A percentile compares a stretch with the other conserved stretches of the same genome.
Evolutionary conservation across 2,888 invertebrate species (phyloP).

Genomic region (Microdon myrmicae): DNA sequence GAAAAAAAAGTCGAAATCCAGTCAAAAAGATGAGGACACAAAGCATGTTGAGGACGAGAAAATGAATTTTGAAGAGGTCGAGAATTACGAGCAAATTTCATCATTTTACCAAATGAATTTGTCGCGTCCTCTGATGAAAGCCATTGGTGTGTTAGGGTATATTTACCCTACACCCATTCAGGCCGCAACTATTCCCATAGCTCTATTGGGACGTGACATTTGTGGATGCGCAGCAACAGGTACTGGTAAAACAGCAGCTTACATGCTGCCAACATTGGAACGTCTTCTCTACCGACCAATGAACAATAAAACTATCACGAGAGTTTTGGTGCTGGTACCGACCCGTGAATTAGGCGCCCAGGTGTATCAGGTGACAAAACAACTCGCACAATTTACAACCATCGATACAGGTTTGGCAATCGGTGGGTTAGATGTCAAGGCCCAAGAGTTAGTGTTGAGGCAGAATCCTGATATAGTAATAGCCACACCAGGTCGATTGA

Average conservation of each 20-base stretch:
- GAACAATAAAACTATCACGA: slow-evolving; percentile 74
- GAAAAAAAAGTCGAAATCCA: slow-evolving; percentile 67
- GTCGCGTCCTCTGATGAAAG: slow-evolving; percentile 91
- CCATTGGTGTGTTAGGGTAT: slow-evolving; percentile 88
- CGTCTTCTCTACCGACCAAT: slow-evolving; percentile 87
- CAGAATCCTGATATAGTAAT: slow-evolving; percentile 96
- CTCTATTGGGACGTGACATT: slow-evolving; percentile 90
- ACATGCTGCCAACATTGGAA: slow-evolving; percentile 97
- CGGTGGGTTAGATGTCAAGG: slow-evolving; percentile 88
- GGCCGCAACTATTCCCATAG: slow-evolving; percentile 93
- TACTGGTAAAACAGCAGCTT: slow-evolving; percentile 97
- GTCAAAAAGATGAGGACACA: slow-evolving; percentile 64
- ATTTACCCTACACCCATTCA: slow-evolving; percentile 97
- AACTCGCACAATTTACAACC: slow-evolving; percentile 86
- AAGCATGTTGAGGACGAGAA: slow-evolving; percentile 69
- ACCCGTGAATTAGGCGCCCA: slow-evolving; percentile 98
- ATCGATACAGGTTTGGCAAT: slow-evolving; percentile 86
- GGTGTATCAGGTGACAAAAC: slow-evolving; percentile 93
- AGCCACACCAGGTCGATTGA: slow-evolving; percentile 96
- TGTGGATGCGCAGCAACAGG: slow-evolving; percentile 99
- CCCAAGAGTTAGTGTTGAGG: slow-evolving; percentile 81
- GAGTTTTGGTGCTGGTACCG: slow-evolving; percentile 94
- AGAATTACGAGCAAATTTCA: slow-evolving; percentile 73
- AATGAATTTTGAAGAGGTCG: slow-evolving; percentile 73
- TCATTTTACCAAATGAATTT: slow-evolving; percentile 96